Evolutionary conservation across 2,888 invertebrate genomes (phyloP).

Genomic region (Drosophila prostipennis): DNA sequence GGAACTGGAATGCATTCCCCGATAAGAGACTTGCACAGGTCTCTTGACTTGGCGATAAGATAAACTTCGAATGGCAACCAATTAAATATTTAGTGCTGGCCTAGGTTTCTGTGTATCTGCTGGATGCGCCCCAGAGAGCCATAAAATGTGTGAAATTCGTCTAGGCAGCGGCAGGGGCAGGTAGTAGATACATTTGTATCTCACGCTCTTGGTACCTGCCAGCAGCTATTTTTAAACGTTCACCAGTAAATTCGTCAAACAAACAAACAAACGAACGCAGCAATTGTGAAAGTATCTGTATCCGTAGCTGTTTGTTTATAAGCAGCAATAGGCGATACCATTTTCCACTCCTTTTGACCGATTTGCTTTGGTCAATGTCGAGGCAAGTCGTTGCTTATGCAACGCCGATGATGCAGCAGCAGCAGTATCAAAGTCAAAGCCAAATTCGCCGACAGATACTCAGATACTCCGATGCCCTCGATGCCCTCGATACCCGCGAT

Average conservation of each 20-base stretch:
- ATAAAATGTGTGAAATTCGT: slow-evolving; percentile 71
- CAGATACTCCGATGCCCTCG: slow-evolving; percentile 23
- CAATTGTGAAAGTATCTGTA: slow-evolving; percentile 57
- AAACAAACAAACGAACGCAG: slow-evolving; percentile 60
- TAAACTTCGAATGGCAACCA: slow-evolving; percentile 46
- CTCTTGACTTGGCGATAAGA: slow-evolving; percentile 36
- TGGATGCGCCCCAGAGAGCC: slow-evolving; percentile 38
- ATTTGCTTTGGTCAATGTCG: slow-evolving; percentile 65
- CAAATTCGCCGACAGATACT: slow-evolving; percentile 58
- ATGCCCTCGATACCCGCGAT: slow-evolving; percentile 2
- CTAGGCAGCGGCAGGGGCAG: slow-evolving; percentile 55
- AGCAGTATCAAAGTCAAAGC: slow-evolving; percentile 39
- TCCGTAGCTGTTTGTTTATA: slow-evolving; percentile 10
- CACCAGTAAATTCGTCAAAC: slow-evolving; percentile 74
- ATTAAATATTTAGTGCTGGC: slow-evolving; percentile 34
- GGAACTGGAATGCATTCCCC: slow-evolving; percentile 24
- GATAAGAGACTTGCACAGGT: slow-evolving; percentile 43
- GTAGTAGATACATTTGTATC: slow-evolving; percentile 71
- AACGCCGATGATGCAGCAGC: slow-evolving; percentile 59
- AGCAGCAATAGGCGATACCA: slow-evolving; percentile 51
- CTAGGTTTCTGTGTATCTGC: slow-evolving; percentile 8
- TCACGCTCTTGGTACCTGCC: slow-evolving; percentile 49
- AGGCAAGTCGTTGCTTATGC: slow-evolving; percentile 61
- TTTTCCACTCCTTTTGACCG: slow-evolving; percentile 68
- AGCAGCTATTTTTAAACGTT: slow-evolving; percentile 67